Evolutionary conservation across 2,113 vertebrate genomes (phyloP).

Genomic region (Grus americana): DNA sequence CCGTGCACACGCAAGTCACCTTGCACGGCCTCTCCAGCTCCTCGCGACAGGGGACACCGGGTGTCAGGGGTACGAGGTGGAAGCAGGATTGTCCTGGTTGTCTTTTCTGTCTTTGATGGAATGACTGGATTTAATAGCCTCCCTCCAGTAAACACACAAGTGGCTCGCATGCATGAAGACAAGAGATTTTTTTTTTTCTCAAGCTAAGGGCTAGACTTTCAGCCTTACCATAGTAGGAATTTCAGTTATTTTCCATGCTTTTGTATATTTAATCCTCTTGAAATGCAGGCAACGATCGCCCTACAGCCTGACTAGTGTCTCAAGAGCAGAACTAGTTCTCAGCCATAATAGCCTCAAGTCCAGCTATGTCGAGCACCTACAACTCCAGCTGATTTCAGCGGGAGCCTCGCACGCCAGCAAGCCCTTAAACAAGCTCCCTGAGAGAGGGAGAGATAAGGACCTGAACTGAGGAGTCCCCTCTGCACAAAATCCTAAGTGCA

Average conservation of each 20-base stretch:
- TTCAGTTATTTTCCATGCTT: neutral
- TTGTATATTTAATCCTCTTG: neutral
- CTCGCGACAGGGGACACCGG: accelerated
- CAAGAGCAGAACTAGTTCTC: neutral
- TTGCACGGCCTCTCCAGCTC: neutral
- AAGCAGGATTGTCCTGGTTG: neutral
- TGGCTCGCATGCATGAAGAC: neutral
- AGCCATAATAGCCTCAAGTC: neutral
- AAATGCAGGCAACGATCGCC: neutral
- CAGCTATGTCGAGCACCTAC: neutral
- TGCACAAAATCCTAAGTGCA: neutral
- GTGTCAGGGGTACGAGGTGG: neutral
- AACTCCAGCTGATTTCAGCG: neutral
- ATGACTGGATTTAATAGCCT: neutral
- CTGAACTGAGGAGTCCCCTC: neutral
- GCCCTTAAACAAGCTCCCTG: neutral
- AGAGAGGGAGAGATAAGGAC: neutral
- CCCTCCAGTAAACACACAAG: neutral
- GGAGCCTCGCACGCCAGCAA: neutral
- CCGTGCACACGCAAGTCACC: accelerated
- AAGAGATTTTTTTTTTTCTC: accelerated
- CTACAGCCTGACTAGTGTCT: neutral
- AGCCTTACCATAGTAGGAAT: neutral
- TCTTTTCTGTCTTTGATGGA: neutral
- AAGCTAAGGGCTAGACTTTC: neutral